phyloP scores from a whole-genome alignment of 2,888 invertebrate genomes.

The Tryphoninae sp. region DNA sequence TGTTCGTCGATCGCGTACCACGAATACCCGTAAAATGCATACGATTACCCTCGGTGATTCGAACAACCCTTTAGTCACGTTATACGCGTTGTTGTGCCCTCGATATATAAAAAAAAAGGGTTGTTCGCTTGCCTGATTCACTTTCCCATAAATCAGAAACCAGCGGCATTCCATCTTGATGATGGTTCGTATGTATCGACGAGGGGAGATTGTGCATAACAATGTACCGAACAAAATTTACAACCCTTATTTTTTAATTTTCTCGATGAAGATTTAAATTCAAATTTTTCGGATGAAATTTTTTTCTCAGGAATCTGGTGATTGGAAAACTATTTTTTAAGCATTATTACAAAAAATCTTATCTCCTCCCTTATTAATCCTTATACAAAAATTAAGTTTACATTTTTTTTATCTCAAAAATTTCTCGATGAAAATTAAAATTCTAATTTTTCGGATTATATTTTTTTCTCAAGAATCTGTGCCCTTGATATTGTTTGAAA shows the following conservation, averaged over 20 bases:
- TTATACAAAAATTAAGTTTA: too few species aligned
- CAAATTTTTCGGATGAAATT: slow-evolving; percentile 19
- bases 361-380: too few species aligned
- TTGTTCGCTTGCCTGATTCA: slow-evolving; percentile 68
- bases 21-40: slow-evolving; percentile 77
- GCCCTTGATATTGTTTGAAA: too few species aligned
- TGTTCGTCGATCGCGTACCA: slow-evolving; percentile 43
- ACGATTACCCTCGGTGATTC: slow-evolving; percentile 75
- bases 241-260: slow-evolving; percentile 23
- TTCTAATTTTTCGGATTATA: slow-evolving; percentile 24
- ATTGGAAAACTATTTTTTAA: too few species aligned
- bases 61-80: slow-evolving; percentile 69
- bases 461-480: not conserved
- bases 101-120: slow-evolving; percentile 68
- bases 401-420: too few species aligned
- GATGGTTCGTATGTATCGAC: slow-evolving; percentile 27
- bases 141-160: slow-evolving; percentile 73
- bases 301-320: not conserved
- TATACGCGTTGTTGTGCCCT: slow-evolving; percentile 62
- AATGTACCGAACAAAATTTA: slow-evolving; percentile 45
- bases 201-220: slow-evolving; percentile 37
- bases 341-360: too few species aligned
- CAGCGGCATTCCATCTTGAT: slow-evolving; percentile 30
- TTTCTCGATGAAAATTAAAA: too few species aligned
- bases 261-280: not conserved